These are phyloP conservation scores for Papilio demoleus DNA, from an alignment of 2,888 invertebrate species.

Conservation along the genomic window DNA sequence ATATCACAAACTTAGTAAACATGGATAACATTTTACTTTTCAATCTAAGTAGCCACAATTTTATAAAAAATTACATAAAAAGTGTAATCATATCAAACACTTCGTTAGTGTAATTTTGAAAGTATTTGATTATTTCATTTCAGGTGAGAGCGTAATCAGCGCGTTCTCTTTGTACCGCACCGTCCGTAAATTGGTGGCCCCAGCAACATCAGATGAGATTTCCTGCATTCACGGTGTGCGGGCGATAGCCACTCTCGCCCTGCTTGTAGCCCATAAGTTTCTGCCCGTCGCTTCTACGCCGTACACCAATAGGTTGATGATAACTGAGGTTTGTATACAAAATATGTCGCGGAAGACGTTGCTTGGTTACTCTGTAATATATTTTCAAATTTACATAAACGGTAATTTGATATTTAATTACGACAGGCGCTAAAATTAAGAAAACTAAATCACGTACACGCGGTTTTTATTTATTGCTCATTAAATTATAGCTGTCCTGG, in stretches of 20 bases:
- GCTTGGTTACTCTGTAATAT: not conserved
- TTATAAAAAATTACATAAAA: too few relatives aligned
- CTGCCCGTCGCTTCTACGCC: constrained; percentile 85
- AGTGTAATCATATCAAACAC: not conserved
- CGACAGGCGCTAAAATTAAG: constrained; percentile 22
- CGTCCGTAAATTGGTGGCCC: constrained; percentile 80
- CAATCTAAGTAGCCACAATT: not conserved
- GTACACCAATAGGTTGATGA: constrained; percentile 83
- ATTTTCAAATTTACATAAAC: not conserved
- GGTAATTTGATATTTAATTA: constrained; percentile 16
- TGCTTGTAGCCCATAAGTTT: constrained; percentile 87
- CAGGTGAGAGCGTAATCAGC: constrained; percentile 69
- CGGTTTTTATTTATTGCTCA: constrained; percentile 27
- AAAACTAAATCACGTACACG: not conserved
- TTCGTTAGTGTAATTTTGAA: not conserved
- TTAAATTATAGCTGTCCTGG: constrained; percentile 29
- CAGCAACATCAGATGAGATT: constrained; percentile 81
- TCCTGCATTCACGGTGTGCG: constrained; percentile 88
- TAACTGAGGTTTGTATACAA: constrained; percentile 83
- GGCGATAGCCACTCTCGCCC: constrained; percentile 84
- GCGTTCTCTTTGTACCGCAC: constrained; percentile 88
- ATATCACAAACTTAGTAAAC: not conserved
- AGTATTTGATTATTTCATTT: constrained; percentile 43
- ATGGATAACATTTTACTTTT: not conserved
- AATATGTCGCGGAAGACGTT: too few relatives aligned